Conservation (phyloP, 2,888 invertebrate genomes). For the Trissonchulus latispiculum region DNA sequence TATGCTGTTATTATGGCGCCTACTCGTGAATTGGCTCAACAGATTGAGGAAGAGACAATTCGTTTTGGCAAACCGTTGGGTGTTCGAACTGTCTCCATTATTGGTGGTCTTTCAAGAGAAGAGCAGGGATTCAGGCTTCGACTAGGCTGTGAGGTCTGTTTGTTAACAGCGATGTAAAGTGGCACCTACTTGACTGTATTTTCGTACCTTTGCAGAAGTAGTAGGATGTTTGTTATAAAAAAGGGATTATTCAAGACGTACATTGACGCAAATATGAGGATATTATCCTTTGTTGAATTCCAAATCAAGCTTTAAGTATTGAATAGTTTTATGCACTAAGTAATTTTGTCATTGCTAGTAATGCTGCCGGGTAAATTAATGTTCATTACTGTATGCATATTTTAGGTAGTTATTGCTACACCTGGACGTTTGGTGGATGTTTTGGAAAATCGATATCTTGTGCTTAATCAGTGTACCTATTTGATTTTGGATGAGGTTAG, state of each 20-base stretch:
- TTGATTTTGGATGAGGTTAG: conserved; percentile 59
- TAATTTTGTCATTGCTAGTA: neutral
- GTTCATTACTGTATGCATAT: neutral
- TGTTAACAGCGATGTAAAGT: neutral
- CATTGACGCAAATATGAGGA: too few species aligned
- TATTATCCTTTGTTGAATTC: too few species aligned
- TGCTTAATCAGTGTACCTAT: conserved; percentile 93
- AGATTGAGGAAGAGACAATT: conserved; percentile 96
- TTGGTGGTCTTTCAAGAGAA: conserved; percentile 84
- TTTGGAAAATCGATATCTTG: conserved; percentile 90
- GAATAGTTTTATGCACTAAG: too few species aligned
- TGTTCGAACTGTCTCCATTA: conserved; percentile 89
- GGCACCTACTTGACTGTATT: too few species aligned
- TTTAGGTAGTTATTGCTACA: conserved; percentile 88
- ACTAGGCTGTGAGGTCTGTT: conserved; percentile 76
- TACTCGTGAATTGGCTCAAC: conserved; percentile 97
- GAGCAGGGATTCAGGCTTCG: conserved; percentile 94
- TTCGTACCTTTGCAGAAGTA: neutral
- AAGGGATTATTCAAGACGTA: neutral
- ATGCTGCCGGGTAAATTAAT: neutral
- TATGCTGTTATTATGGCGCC: conserved; percentile 98
- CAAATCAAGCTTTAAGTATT: neutral
- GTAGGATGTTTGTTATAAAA: neutral
- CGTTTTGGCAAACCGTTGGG: conserved; percentile 89
- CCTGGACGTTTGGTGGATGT: conserved; percentile 99